A percentile compares a stretch with the other conserved stretches of the same genome.
Conservation (phyloP, 2,888 invertebrate genomes). For the Plebejus anna region DNA sequence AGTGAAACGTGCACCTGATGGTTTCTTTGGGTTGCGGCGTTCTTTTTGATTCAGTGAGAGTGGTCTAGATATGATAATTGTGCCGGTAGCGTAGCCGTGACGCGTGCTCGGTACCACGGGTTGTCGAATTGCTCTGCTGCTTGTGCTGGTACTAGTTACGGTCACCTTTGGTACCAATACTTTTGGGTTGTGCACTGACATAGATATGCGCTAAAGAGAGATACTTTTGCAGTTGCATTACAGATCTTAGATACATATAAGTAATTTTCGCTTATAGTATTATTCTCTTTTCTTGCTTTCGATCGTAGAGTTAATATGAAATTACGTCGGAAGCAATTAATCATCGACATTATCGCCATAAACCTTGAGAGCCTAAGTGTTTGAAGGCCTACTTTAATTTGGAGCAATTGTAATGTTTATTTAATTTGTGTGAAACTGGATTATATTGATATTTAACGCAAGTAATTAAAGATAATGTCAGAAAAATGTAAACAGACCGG, state of each 20-base stretch:
- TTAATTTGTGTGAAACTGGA: neutral
- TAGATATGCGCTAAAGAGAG: neutral
- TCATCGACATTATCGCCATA: neutral
- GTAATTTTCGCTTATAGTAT: neutral
- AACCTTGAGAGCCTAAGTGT: neutral
- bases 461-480: constrained; percentile 11
- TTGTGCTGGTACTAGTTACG: neutral
- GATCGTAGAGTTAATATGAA: neutral
- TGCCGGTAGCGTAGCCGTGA: constrained; percentile 69
- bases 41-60: constrained; percentile 78
- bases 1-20: constrained; percentile 79
- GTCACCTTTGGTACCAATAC: no score
- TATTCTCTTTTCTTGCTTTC: neutral
- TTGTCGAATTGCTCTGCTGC: constrained; percentile 34
- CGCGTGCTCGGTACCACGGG: constrained; percentile 48
- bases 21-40: constrained; percentile 73
- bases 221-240: neutral
- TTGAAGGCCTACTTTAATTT: neutral
- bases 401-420: constrained; percentile 13
- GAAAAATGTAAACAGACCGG: constrained; percentile 2
- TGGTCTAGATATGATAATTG: constrained; percentile 77
- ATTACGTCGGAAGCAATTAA: neutral
- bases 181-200: neutral
- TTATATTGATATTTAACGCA: neutral
- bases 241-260: neutral